Base-by-base conservation (phyloP, 2,113 vertebrate genomes). In the Pavo muticus region DNA sequence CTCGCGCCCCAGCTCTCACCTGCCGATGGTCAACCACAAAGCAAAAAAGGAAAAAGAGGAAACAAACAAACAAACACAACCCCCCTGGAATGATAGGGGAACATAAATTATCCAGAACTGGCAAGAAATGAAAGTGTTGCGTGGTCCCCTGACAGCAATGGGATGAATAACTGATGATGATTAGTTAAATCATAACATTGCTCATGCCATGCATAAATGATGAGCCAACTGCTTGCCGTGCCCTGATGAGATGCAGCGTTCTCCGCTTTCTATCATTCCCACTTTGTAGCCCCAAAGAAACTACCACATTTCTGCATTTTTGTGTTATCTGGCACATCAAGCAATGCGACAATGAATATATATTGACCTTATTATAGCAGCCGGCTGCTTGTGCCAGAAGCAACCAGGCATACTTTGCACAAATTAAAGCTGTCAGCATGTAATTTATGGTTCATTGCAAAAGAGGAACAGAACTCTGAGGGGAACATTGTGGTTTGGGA, bases 331-430 rank as follows among this genome's bases (percentile, higher is more conserved):
- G 97, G 97, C 97, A 97, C 97, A 97, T 98, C 98, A 96, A 98
- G 97, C 95, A 85, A 97, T 88, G 97, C 97, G 95, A 98, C 98
- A 97, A 96, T 97, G 98, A 98, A 98, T 98, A 98, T 98, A 97
- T 97, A 98, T 98, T 98, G 98, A 98, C 98, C 98, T 98, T 97
- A 98, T 98, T 98, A 98, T 96, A 97, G 97, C 97, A 96, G 98
- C 96, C 96, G 96, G 96, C 98, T 98, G 98, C 97, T 89, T 87
- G 95, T 97, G 98, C 97, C 97, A 97, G 98, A 97, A 95, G 97
- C 97, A 98, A 96, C 97, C 84, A 93, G 97, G 98, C 98, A 97
- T 97, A 96, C 96, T 98, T 95, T 96, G 96, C 97, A 95, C 97
- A 96, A 98, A 98, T 98, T 97, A 98, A 98, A 98, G 97, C 96